Percentiles rank a stretch among this genome's conserved stretches.
These are phyloP conservation scores for Frankliniella intonsa DNA, from an alignment of 2,888 invertebrate species.

Conservation along the genomic window DNA sequence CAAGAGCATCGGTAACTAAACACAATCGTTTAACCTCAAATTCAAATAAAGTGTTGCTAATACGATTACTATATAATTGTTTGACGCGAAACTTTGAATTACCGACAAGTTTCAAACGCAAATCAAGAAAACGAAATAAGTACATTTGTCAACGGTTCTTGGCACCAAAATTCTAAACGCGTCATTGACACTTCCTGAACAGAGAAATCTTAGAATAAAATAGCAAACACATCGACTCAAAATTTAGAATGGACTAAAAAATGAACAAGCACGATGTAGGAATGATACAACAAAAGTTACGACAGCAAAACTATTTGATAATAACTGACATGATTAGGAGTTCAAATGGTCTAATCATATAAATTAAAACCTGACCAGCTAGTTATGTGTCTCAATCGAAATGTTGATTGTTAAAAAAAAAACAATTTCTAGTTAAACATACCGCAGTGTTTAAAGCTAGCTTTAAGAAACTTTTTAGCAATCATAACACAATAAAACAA, in stretches of 20 bases:
- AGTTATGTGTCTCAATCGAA: not conserved
- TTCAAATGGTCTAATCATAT: constrained; percentile 1
- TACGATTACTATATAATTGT: not conserved
- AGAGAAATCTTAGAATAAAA: no score
- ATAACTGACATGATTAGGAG: constrained; percentile 1
- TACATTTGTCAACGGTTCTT: not conserved
- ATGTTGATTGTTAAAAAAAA: not conserved
- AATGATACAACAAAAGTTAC: not conserved
- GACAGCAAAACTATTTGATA: not conserved
- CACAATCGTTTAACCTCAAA: not conserved
- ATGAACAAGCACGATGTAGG: no score
- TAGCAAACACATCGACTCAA: no score
- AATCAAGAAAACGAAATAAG: not conserved
- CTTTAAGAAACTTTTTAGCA: not conserved
- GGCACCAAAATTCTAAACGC: not conserved
- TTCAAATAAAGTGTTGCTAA: not conserved
- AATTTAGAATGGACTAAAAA: no score
- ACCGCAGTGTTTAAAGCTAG: not conserved
- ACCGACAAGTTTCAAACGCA: not conserved
- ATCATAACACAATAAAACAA: not conserved
- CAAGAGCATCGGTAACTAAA: not conserved
- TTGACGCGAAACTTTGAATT: not conserved
- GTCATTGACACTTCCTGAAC: not conserved
- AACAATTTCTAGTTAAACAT: not conserved
- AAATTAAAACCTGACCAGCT: not conserved